Evolutionary conservation across 2,113 vertebrate species (phyloP).

Genomic region (Cariama cristata): DNA sequence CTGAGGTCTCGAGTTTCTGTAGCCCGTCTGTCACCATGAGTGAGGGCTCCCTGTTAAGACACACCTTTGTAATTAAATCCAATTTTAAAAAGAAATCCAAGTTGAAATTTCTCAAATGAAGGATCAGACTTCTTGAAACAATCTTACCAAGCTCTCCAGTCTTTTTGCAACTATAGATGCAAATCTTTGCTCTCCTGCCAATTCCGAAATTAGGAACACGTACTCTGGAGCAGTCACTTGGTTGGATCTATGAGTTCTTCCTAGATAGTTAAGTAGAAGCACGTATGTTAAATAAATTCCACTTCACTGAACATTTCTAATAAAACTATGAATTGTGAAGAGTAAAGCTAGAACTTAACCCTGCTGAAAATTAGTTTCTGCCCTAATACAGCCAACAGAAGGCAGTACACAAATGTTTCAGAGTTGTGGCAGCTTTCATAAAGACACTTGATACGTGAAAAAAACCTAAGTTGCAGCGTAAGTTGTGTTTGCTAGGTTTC

Average conservation of each 20-base stretch:
- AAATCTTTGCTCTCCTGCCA: constrained; percentile 97
- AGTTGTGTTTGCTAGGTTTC: background rate
- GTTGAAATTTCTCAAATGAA: background rate
- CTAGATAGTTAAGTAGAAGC: constrained; percentile 70
- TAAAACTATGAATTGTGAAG: background rate
- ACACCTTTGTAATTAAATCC: background rate
- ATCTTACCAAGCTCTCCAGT: constrained; percentile 94
- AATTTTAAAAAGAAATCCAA: background rate
- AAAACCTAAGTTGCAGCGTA: background rate
- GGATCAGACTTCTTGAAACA: background rate
- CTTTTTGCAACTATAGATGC: constrained; percentile 98
- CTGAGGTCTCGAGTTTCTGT: constrained; percentile 97
- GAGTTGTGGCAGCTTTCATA: background rate
- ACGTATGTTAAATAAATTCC: background rate
- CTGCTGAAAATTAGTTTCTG: background rate
- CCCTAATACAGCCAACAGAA: background rate
- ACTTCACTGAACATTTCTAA: background rate
- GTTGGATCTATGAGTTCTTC: constrained; percentile 96
- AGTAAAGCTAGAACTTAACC: background rate
- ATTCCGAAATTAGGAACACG: constrained; percentile 96
- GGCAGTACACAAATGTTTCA: background rate
- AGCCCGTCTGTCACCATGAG: constrained; percentile 95
- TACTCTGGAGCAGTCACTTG: constrained; percentile 98
- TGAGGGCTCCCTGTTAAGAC: constrained; percentile 90
- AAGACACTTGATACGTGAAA: background rate